Conservation (phyloP, 2,797 vertebrate species). For the Sebastiscus albofasciatus region DNA sequence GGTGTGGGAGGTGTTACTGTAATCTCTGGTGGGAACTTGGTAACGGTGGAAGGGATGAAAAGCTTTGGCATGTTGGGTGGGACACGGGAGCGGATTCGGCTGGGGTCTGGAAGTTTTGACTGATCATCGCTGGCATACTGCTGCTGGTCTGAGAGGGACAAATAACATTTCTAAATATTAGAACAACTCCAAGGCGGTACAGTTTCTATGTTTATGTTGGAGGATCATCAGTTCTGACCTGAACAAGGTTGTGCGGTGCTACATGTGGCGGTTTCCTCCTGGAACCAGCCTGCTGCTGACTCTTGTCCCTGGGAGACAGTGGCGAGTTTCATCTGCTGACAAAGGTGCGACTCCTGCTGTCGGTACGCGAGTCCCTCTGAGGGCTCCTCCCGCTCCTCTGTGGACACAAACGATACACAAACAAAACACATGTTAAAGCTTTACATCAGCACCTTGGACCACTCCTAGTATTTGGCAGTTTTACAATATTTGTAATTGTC, state of each 20-base stretch:
- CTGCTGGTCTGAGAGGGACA: slow-evolving; percentile 77
- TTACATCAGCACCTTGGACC: not conserved
- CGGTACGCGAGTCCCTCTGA: slow-evolving; percentile 85
- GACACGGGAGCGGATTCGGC: slow-evolving; percentile 88
- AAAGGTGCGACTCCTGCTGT: slow-evolving; percentile 88
- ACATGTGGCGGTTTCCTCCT: slow-evolving; percentile 84
- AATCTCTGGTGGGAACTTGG: slow-evolving; percentile 98
- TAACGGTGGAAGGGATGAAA: slow-evolving; percentile 92
- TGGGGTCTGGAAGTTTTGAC: slow-evolving; percentile 85
- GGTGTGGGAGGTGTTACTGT: slow-evolving; percentile 98
- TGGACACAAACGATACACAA: slow-evolving; percentile 7
- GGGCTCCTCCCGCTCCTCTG: slow-evolving; percentile 85
- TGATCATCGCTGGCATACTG: slow-evolving; percentile 79
- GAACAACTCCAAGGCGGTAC: not conserved
- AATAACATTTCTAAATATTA: not conserved
- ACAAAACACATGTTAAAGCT: not conserved
- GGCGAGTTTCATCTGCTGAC: slow-evolving; percentile 91
- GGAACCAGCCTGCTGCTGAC: slow-evolving; percentile 76
- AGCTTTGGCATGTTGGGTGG: slow-evolving; percentile 97
- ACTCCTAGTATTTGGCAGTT: not conserved
- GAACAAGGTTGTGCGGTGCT: slow-evolving; percentile 78
- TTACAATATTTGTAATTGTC: not conserved
- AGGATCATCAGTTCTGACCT: slow-evolving; percentile 79
- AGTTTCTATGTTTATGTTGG: not conserved
- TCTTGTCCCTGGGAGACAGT: slow-evolving; percentile 83